phyloP scores from a whole-genome alignment of 2,888 invertebrate species.

The Drosophila mimica region DNA sequence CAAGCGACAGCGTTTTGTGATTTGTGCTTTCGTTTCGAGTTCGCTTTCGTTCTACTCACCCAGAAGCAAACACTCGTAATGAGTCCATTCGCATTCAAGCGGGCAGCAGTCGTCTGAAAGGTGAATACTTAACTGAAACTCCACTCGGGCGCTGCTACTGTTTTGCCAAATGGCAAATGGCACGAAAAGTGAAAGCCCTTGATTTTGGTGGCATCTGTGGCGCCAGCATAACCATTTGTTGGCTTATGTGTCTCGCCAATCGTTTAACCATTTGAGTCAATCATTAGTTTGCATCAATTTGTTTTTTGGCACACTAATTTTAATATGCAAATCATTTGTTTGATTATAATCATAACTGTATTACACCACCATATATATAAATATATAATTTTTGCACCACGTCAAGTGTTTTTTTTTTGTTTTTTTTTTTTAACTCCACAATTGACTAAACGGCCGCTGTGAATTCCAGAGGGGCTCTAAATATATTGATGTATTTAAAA shows the following conservation, averaged over 20 bases:
- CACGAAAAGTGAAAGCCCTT: slow-evolving; percentile 73
- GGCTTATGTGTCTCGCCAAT: slow-evolving; percentile 50
- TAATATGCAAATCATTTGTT: slow-evolving; percentile 10
- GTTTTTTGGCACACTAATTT: not conserved
- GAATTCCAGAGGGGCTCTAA: not conserved
- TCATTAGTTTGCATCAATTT: slow-evolving; percentile 15
- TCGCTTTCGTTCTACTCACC: slow-evolving; percentile 49
- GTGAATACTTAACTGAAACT: slow-evolving; percentile 56
- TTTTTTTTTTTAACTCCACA: not conserved
- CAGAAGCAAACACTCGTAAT: slow-evolving; percentile 60
- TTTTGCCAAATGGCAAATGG: slow-evolving; percentile 43
- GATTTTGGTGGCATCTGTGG: slow-evolving; percentile 51
- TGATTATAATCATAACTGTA: slow-evolving; percentile 5
- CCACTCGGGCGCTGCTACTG: slow-evolving; percentile 49
- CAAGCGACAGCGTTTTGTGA: slow-evolving; percentile 15
- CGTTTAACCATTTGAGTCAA: slow-evolving; percentile 30
- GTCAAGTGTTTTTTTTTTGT: not conserved
- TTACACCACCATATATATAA: slow-evolving; percentile 6
- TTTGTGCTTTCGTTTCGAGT: slow-evolving; percentile 55
- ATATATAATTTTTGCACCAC: not conserved
- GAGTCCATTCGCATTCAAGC: slow-evolving; percentile 70
- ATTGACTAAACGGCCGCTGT: not conserved
- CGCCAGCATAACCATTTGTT: slow-evolving; percentile 58
- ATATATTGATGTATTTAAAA: not conserved
- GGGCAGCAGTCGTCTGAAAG: slow-evolving; percentile 60